Conservation (phyloP, 92 coral and sea anemone genomes). For the Porites evermanni region DNA sequence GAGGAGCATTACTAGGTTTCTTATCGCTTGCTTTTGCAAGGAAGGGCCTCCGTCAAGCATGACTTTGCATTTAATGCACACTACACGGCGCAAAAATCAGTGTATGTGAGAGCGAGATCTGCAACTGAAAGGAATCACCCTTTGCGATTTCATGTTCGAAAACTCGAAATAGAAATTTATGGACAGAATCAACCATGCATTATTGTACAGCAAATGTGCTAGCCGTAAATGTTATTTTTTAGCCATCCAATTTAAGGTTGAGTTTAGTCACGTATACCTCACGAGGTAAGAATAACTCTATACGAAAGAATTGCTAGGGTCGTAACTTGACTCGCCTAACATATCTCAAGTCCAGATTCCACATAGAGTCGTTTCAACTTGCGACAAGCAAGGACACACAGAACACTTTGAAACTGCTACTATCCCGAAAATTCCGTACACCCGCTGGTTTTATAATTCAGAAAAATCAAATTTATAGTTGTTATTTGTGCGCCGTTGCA, state of each 20-base stretch:
- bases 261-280: conserved; percentile 45
- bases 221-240: neutral
- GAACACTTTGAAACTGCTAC: conserved; percentile 16
- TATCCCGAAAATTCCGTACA: neutral
- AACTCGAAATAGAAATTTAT: neutral
- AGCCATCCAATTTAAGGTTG: conserved; percentile 12
- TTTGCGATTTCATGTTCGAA: neutral
- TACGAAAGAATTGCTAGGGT: neutral
- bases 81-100: neutral
- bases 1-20: neutral
- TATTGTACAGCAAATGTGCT: neutral
- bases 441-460: conserved; percentile 29
- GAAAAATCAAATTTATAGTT: conserved; percentile 20
- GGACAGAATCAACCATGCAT: neutral
- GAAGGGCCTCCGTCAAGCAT: conserved; percentile 9
- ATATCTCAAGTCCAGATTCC: conserved; percentile 43
- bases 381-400: conserved; percentile 51
- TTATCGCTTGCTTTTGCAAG: conserved; percentile 1
- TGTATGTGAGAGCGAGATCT: neutral
- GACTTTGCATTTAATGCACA: conserved; percentile 21
- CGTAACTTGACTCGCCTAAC: conserved; percentile 47
- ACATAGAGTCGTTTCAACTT: conserved; percentile 32
- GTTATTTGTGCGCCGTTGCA: conserved; percentile 37
- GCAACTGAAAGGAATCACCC: conserved; percentile 19
- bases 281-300: conserved; percentile 22